These are phyloP conservation scores for Lucinisca nassula DNA, from an alignment of 2,888 invertebrate genomes.

Conservation along the genomic window DNA sequence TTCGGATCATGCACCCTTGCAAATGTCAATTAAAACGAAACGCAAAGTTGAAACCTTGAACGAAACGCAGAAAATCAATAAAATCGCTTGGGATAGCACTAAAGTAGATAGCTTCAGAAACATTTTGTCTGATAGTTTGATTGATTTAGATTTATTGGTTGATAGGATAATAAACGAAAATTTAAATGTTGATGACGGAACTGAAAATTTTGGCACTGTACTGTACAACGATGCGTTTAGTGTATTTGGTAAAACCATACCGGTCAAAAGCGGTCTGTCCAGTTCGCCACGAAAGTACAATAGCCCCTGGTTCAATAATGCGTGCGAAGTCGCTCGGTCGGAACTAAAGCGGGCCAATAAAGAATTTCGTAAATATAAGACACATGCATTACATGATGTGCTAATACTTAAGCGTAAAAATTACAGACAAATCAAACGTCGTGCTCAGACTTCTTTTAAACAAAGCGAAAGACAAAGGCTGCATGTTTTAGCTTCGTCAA, in stretches of 20 bases:
- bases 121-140: background rate
- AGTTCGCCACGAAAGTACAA: background rate
- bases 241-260: constrained; percentile 6
- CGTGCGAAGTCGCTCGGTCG: background rate
- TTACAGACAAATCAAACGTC: constrained; percentile 8
- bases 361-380: background rate
- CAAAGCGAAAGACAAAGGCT: background rate
- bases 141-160: background rate
- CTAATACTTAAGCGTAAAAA: background rate
- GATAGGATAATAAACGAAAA: background rate
- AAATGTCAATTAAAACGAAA: constrained; percentile 4
- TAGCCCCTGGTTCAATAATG: constrained; percentile 6
- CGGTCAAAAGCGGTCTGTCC: background rate
- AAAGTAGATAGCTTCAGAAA: background rate
- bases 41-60: background rate
- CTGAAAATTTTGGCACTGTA: background rate
- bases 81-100: background rate
- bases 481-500: background rate
- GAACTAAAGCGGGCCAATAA: background rate
- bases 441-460: background rate
- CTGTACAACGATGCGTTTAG: background rate
- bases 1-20: constrained; percentile 24
- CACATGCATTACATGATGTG: background rate
- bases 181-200: constrained; percentile 3
- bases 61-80: background rate